Evolutionary conservation across 2,888 invertebrate genomes (phyloP).

Genomic region (Papilio demoleus): DNA sequence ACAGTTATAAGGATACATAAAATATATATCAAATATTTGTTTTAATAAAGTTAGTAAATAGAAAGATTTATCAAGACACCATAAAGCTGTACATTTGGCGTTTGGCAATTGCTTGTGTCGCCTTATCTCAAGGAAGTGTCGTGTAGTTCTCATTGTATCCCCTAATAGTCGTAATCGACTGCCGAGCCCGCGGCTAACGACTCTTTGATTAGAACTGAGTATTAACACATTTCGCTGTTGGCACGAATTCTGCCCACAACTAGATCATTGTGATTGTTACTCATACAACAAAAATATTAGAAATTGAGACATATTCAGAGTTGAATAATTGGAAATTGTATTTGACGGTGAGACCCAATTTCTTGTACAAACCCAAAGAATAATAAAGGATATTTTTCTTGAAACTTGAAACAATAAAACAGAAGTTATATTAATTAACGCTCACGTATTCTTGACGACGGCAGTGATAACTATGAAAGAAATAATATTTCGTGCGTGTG

Average conservation of each 20-base stretch:
- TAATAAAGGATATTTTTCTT: too few relatives aligned
- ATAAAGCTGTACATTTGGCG: slow-evolving; percentile 17
- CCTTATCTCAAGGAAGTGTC: slow-evolving; percentile 62
- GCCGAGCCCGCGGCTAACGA: slow-evolving; percentile 49
- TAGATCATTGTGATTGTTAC: slow-evolving; percentile 33
- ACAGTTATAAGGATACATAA: too few relatives aligned
- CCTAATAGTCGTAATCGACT: slow-evolving; percentile 71
- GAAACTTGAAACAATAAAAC: too few relatives aligned
- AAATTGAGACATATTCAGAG: slow-evolving; percentile 11
- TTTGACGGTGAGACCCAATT: too few relatives aligned
- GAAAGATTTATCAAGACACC: slow-evolving; percentile 11
- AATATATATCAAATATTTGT: too few relatives aligned
- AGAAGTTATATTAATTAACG: too few relatives aligned
- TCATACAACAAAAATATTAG: slow-evolving; percentile 28
- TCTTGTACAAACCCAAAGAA: too few relatives aligned
- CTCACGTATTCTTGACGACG: too few relatives aligned
- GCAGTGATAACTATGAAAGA: too few relatives aligned
- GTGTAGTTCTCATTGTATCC: slow-evolving; percentile 62
- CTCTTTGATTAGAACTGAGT: slow-evolving; percentile 54
- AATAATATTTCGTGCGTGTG: too few relatives aligned
- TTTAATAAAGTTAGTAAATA: too few relatives aligned
- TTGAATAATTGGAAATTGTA: not conserved
- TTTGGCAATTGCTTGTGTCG: slow-evolving; percentile 33
- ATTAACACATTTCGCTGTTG: slow-evolving; percentile 56
- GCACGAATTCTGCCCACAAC: slow-evolving; percentile 43